A percentile compares a stretch with the other conserved stretches of the same genome.
Conservation (phyloP, 1,140 invertebrate species). For the Drosophila pectinifera region DNA sequence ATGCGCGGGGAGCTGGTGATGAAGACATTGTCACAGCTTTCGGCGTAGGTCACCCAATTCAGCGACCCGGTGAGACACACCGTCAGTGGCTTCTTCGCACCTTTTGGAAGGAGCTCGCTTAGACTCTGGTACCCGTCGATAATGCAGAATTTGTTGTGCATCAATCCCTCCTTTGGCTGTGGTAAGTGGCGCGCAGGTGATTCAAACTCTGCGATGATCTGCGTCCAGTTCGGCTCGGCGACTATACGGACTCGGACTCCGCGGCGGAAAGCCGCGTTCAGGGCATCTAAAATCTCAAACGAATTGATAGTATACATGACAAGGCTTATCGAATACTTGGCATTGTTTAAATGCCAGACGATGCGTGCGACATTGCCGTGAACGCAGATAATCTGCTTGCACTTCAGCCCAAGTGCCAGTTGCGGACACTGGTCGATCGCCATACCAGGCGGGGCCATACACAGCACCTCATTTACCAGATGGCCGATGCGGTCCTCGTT, state of each 20-base stretch:
- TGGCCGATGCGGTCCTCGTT: background rate
- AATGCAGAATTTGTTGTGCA: slow-evolving; percentile 51
- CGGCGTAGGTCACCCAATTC: slow-evolving; percentile 12
- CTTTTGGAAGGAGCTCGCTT: background rate
- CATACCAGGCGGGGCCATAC: background rate
- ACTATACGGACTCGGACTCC: slow-evolving; percentile 29
- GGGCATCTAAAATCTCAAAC: background rate
- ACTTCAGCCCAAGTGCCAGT: background rate
- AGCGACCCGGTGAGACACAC: slow-evolving; percentile 29
- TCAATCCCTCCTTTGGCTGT: background rate
- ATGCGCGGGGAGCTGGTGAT: slow-evolving; percentile 26
- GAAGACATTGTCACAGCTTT: slow-evolving; percentile 30
- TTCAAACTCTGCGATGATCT: background rate
- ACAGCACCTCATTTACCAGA: slow-evolving; percentile 5
- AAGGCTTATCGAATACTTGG: slow-evolving; percentile 24
- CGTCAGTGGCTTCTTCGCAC: background rate
- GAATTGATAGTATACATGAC: slow-evolving; percentile 31
- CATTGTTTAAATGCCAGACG: slow-evolving; percentile 3
- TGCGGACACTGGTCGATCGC: background rate
- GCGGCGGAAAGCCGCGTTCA: slow-evolving; percentile 6
- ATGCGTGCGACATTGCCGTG: slow-evolving; percentile 2
- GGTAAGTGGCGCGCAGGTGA: background rate
- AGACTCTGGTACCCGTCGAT: slow-evolving; percentile 34
- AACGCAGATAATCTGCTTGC: background rate
- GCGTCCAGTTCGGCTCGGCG: background rate